Evolutionary conservation across 2,797 vertebrate species (phyloP), one percentile per base, ranked within the genome.

Genomic region (Hyperoplus immaculatus): DNA sequence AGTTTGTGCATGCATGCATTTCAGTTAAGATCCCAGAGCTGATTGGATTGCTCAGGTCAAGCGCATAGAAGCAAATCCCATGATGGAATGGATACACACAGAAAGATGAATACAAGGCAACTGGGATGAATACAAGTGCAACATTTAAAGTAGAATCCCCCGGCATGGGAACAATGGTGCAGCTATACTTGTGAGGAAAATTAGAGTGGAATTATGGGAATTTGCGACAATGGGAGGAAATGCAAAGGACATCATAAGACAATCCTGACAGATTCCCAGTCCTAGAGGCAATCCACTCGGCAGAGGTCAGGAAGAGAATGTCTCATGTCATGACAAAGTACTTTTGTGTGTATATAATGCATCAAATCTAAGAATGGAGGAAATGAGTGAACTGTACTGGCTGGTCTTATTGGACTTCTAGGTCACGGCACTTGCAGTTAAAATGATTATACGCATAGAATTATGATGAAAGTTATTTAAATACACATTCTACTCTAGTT

Each of bases 181-280:
- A 29, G 29, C 41, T 13, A 3, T 41, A 41, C 53, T 61, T 42
- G 50, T 36, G 50, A 80, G 29, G 80, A 76, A 29, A 60, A 50
- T 76, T 45, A 38, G 66, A 64, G 54, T 64, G 78, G 70, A 42
- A 78, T 29, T 65, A 80, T 73, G 68, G 67, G 57, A 87, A 82
- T 56, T 55, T 62, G 69, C 57, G 82, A 88, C 88, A 91, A 87
- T 79, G 56, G 53, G 15, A 85, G 77, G 79, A 89, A 89, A 91
- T 69, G 59, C 78, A 82, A 72, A 69, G 82, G 86, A 83, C 69
- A 77, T 65, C 29, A 62, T 4, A 66, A 82, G 64, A 58, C 29
- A 63, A 65, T 78, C 63, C 64, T 73, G 69, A 75, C 71, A 11
- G 50, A 39, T 65, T 38, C 60, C 29, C 63, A 54, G 53, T 76